Evolutionary conservation across 92 coral and sea anemone genomes (phyloP).

Genomic region (Bergia sp.): DNA sequence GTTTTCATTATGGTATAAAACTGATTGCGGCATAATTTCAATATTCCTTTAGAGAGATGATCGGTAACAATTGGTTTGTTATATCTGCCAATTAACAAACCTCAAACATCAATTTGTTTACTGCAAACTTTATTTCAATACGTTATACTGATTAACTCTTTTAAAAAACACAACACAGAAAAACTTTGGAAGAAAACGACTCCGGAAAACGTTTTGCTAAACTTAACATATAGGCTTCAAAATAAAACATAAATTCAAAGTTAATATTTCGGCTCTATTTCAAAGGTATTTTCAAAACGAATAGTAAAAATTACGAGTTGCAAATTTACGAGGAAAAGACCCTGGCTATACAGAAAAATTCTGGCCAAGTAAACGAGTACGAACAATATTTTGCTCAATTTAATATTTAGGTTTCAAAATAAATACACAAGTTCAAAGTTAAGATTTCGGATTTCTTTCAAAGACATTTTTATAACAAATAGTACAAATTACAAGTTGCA

Average conservation of each 20-base stretch:
- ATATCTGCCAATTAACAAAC: background rate
- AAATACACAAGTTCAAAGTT: too few species aligned
- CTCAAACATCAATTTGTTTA: background rate
- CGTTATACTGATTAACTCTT: background rate
- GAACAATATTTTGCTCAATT: too few species aligned
- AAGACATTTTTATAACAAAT: too few species aligned
- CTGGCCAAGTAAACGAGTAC: too few species aligned
- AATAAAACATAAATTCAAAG: background rate
- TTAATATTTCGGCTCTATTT: background rate
- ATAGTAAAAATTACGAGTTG: too few species aligned
- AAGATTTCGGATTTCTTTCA: too few species aligned
- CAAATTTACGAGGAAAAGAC: background rate
- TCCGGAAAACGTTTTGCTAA: background rate
- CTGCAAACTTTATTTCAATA: background rate
- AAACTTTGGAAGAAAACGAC: background rate
- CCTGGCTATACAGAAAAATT: too few species aligned
- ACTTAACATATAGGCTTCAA: too few species aligned
- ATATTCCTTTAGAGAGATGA: background rate
- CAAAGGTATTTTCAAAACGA: background rate
- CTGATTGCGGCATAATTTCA: background rate
- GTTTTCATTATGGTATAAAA: background rate
- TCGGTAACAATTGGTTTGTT: background rate
- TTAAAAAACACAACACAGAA: too few species aligned
- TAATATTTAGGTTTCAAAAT: too few species aligned
- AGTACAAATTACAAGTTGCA: too few species aligned